These are phyloP conservation scores for Neocrepidodera transversa DNA, from an alignment of 2,888 invertebrate genomes.

Conservation along the genomic window DNA sequence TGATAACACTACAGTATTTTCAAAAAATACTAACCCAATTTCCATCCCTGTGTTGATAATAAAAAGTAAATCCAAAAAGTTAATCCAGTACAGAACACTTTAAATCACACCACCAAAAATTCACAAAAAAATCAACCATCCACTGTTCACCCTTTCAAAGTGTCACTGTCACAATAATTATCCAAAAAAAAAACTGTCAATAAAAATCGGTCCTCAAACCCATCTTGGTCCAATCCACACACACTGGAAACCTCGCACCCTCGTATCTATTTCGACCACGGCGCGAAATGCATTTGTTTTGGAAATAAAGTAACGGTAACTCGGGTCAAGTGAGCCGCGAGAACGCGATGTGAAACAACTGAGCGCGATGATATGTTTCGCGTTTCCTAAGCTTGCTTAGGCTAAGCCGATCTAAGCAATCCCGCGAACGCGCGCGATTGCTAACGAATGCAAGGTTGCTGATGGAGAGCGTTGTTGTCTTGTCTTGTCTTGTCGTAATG, in stretches of 20 bases:
- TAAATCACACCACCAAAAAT: slow-evolving; percentile 22
- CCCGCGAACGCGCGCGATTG: slow-evolving; percentile 48
- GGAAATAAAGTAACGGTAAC: slow-evolving; percentile 34
- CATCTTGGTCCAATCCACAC: no score
- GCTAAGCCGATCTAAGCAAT: slow-evolving; percentile 55
- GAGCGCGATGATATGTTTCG: slow-evolving; percentile 36
- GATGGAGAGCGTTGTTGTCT: slow-evolving; percentile 20
- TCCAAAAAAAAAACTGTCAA: slow-evolving; percentile 2
- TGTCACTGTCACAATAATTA: slow-evolving; percentile 3
- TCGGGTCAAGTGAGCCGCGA: slow-evolving; percentile 27
- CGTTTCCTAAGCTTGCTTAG: slow-evolving; percentile 49
- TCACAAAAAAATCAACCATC: slow-evolving; percentile 16
- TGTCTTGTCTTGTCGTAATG: no score
- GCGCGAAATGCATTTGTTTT: slow-evolving; percentile 38
- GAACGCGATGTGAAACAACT: slow-evolving; percentile 41
- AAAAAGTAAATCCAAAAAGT: slow-evolving; percentile 26
- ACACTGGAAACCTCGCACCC: not conserved
- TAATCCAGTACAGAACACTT: slow-evolving; percentile 27
- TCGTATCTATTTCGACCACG: slow-evolving; percentile 3
- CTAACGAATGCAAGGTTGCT: slow-evolving; percentile 55
- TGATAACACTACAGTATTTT: no score
- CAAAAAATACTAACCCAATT: slow-evolving; percentile 29
- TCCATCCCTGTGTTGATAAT: slow-evolving; percentile 26
- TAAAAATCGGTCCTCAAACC: not conserved
- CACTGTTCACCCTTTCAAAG: not conserved